These are phyloP conservation scores for Trichogramma pretiosum DNA, from an alignment of 1,140 invertebrate genomes.

Conservation along the genomic window DNA sequence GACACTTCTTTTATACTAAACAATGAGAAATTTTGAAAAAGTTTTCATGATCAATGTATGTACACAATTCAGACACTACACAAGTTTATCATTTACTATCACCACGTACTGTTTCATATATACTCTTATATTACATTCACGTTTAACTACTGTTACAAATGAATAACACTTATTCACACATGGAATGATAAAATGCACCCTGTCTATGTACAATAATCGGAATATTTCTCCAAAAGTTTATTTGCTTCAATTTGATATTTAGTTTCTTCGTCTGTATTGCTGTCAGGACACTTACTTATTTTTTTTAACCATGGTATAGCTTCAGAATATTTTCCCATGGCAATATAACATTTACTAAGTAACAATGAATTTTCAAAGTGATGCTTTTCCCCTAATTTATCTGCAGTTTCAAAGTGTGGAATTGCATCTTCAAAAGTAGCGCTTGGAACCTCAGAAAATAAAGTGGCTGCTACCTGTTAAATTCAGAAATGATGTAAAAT, in stretches of 20 bases:
- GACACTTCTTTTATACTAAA: no score
- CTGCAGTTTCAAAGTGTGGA: constrained; percentile 55
- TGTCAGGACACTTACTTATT: constrained; percentile 35
- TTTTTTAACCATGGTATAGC: constrained; percentile 53
- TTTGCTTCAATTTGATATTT: constrained; percentile 30
- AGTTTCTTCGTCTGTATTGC: constrained; percentile 42
- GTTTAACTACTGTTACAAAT: no score
- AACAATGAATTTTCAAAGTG: constrained; percentile 66
- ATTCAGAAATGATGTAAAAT: constrained; percentile 3
- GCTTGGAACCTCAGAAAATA: constrained; percentile 59
- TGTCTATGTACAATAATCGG: constrained; percentile 25
- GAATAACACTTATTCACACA: constrained; percentile 17
- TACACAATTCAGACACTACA: no score
- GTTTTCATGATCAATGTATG: no score
- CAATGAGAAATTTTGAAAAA: no score
- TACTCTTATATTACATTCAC: no score
- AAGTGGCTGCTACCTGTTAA: constrained; percentile 48
- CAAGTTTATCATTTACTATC: no score
- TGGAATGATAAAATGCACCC: constrained; percentile 13
- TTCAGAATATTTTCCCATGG: constrained; percentile 44
- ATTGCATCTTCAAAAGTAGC: constrained; percentile 60
- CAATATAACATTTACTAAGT: constrained; percentile 62
- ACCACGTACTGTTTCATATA: no score
- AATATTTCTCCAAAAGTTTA: constrained; percentile 31
- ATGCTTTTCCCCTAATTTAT: constrained; percentile 49